Evolutionary conservation across 1,140 invertebrate genomes (phyloP).

Genomic region (Orchestia grillus): DNA sequence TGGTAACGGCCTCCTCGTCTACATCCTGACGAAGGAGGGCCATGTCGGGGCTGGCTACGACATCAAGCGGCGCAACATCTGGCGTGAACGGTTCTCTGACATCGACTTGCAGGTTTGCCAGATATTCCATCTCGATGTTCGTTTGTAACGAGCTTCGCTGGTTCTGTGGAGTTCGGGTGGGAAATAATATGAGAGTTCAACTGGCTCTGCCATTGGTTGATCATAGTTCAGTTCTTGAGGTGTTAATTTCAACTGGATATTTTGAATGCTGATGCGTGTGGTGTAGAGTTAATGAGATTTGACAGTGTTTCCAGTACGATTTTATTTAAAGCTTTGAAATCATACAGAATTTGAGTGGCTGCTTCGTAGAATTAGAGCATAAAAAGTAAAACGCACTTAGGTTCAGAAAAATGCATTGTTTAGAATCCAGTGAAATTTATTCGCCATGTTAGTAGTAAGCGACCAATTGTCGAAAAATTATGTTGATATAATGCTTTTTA

Average conservation of each 20-base stretch:
- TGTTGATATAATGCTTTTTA: too few relatives aligned
- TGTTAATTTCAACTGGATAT: neutral
- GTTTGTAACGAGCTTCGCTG: neutral
- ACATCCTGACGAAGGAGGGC: conserved; percentile 88
- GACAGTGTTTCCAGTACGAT: too few relatives aligned
- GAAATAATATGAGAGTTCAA: neutral
- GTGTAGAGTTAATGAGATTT: neutral
- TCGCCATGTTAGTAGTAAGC: too few relatives aligned
- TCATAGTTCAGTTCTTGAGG: neutral
- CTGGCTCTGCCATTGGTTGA: neutral
- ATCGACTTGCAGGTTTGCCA: conserved; percentile 63
- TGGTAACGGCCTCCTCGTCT: conserved; percentile 95
- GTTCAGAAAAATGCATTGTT: too few relatives aligned
- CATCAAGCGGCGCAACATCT: conserved; percentile 89
- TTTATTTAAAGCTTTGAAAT: too few relatives aligned
- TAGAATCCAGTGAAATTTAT: too few relatives aligned
- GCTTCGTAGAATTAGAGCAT: too few relatives aligned
- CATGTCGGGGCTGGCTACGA: conserved; percentile 90
- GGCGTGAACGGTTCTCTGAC: conserved; percentile 76
- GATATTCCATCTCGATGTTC: neutral
- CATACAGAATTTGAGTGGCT: too few relatives aligned
- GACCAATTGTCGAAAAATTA: too few relatives aligned
- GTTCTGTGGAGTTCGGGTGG: neutral
- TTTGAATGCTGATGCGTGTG: neutral
- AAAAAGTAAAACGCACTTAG: too few relatives aligned